Evolutionary conservation across 1,140 invertebrate species (phyloP).

Genomic region (Cherax quadricarinatus): DNA sequence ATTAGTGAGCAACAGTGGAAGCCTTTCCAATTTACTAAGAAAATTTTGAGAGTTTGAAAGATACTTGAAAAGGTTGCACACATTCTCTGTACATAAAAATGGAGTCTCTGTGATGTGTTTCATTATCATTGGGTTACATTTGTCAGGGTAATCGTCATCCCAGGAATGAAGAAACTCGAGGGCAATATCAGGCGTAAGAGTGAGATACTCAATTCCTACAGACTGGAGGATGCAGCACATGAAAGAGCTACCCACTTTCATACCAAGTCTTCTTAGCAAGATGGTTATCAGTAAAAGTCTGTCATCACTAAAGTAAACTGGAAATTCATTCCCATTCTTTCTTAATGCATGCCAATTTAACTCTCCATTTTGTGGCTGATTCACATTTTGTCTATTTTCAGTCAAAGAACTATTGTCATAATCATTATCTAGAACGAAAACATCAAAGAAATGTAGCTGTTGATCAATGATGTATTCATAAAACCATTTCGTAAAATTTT

Average conservation of each 20-base stretch:
- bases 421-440: constrained; percentile 21
- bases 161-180: constrained; percentile 35
- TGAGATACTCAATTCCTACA: neutral
- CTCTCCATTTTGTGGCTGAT: neutral
- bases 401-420: neutral
- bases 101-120: neutral
- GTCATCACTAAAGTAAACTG: constrained; percentile 20
- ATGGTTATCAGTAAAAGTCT: neutral
- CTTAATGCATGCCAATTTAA: constrained; percentile 34
- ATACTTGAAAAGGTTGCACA: neutral
- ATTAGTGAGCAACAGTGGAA: constrained; percentile 43
- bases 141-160: neutral
- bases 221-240: neutral
- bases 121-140: neutral
- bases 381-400: too few species aligned
- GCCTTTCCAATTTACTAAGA: neutral
- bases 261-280: constrained; percentile 29
- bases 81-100: constrained; percentile 28
- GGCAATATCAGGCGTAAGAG: neutral
- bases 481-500: constrained; percentile 30
- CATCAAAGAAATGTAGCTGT: constrained; percentile 29
- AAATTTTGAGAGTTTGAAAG: neutral
- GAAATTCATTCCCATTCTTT: constrained; percentile 2
- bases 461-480: constrained; percentile 25
- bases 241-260: constrained; percentile 24